Evolutionary conservation across 2,888 invertebrate species (phyloP), one percentile per base, ranked within the genome.

Genomic region (Chrysolina americana): DNA sequence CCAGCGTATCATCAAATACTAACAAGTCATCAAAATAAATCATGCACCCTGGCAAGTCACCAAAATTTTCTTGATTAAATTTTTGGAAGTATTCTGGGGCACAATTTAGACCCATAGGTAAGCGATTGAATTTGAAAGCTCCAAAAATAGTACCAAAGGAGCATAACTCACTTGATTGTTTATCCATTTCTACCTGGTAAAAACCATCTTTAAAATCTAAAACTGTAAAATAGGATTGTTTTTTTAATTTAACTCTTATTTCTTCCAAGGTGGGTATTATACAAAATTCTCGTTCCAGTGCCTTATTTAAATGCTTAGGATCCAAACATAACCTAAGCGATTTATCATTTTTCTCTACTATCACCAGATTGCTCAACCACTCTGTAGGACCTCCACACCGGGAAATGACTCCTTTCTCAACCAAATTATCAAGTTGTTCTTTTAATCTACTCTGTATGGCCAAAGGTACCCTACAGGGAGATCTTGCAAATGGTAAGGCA

Each of bases 221-320:
- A n/a, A n/a, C n/a, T n/a, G n/a, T n/a, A n/a, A n/a, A n/a, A n/a
- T n/a, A n/a, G n/a, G n/a, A n/a, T n/a, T n/a, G n/a, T n/a, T n/a
- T n/a, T n/a, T n/a, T n/a, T n/a, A n/a, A n/a, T n/a, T n/a, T n/a
- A n/a, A n/a, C n/a, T n/a, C n/a, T n/a, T n/a, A n/a, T n/a, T n/a
- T n/a, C n/a, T n/a, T n/a, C n/a, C n/a, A n/a, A n/a, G n/a, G n/a
- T n/a, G n/a, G n/a, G n/a, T n/a, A n/a, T n/a, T n/a, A n/a, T n/a
- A n/a, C n/a, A n/a, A n/a, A n/a, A n/a, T 3, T 71, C 11, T 17
- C 71, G 3, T 56, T 77, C 70, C 10, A 85, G 78, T 44, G 66
- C 77, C 53, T 64, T 56, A 64, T 73, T 73, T 28, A 76, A 44
- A 65, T 76, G 56, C 2, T 28, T 17, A 6, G 73, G 70, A 48